Percentiles rank a stretch among this genome's conserved stretches.
Conservation (phyloP, 1,140 invertebrate genomes). For the Euglossa dilemma region DNA sequence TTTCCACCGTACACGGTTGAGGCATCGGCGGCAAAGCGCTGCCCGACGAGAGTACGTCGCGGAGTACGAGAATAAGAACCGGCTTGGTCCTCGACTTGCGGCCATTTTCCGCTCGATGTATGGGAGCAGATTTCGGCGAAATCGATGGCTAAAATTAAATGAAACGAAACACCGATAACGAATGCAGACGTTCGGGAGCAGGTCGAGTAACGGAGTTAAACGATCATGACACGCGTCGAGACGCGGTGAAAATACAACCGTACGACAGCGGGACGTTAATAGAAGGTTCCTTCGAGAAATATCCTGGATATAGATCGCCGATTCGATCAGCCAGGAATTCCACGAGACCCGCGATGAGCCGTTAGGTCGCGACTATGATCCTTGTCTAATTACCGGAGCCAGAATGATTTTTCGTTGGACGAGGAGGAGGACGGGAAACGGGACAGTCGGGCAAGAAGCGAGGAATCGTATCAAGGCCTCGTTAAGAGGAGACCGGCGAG, state of each 20-base stretch:
- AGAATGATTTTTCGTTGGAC: slow-evolving; percentile 30
- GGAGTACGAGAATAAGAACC: no score
- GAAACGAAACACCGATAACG: not conserved
- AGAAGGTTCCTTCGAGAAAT: not conserved
- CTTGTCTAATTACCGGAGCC: not conserved
- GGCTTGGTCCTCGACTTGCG: not conserved
- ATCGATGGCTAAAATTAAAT: not conserved
- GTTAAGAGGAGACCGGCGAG: slow-evolving; percentile 42
- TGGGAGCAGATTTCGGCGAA: not conserved
- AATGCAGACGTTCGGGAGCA: not conserved
- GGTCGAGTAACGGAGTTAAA: not conserved
- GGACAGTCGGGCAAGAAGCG: slow-evolving; percentile 4
- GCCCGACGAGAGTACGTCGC: no score
- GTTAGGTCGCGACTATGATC: not conserved
- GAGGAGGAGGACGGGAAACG: not conserved
- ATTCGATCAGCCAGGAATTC: not conserved
- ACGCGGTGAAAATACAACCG: no score
- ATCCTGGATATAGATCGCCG: not conserved
- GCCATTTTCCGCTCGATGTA: not conserved
- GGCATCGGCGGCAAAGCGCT: no score
- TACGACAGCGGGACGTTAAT: no score
- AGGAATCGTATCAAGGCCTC: slow-evolving; percentile 54
- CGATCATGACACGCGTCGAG: not conserved
- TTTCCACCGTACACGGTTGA: not conserved
- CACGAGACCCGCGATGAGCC: not conserved